phyloP scores from a whole-genome alignment of 2,888 invertebrate genomes.

The Alentia gelatinosa region DNA sequence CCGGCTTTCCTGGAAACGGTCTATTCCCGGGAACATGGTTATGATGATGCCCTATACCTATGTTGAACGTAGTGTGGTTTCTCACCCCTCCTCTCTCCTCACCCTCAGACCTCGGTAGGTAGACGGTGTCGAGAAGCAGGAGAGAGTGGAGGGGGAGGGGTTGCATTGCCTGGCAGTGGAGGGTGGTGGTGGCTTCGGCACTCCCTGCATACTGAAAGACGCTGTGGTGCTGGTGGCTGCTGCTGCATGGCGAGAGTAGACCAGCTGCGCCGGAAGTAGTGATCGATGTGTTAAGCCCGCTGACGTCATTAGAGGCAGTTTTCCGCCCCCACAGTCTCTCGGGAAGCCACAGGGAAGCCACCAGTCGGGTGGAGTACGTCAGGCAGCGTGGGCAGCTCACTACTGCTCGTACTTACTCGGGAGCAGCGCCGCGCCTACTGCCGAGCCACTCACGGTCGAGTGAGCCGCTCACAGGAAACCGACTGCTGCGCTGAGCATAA shows the following conservation, averaged over 20 bases:
- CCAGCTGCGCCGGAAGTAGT: conserved; percentile 49
- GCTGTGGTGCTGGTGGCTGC: not conserved
- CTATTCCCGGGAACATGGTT: not conserved
- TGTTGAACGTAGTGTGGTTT: not conserved
- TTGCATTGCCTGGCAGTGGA: not conserved
- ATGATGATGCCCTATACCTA: not conserved
- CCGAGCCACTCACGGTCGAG: not conserved
- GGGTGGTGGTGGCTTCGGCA: not conserved
- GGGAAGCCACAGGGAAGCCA: not conserved
- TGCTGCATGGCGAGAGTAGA: not conserved
- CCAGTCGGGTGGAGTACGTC: not conserved
- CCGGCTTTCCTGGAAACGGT: not conserved
- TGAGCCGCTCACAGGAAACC: conserved; percentile 4
- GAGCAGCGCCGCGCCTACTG: not conserved
- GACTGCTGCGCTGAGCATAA: too few species aligned
- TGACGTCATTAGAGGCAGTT: conserved; percentile 42
- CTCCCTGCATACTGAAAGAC: not conserved
- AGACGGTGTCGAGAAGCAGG: too few species aligned
- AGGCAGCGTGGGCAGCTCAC: not conserved
- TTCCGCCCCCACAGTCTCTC: conserved; percentile 45
- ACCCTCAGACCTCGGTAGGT: too few species aligned
- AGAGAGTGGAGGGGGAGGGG: not conserved
- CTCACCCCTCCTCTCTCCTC: too few species aligned
- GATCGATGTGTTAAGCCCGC: conserved; percentile 11
- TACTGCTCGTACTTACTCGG: not conserved